phyloP scores from a whole-genome alignment of 2,797 vertebrate genomes.

The Galago senegalensis region DNA sequence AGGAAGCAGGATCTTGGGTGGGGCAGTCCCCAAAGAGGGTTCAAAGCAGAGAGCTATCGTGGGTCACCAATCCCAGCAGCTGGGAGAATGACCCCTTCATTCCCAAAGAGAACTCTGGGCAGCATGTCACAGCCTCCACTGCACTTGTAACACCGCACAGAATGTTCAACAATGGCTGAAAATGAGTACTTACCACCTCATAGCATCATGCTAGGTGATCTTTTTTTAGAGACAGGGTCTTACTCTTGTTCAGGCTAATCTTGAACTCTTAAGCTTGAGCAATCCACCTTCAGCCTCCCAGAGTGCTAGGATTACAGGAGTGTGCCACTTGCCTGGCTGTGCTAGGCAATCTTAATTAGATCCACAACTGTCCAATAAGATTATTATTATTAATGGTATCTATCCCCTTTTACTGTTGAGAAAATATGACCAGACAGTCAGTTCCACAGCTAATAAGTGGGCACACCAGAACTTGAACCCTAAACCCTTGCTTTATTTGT shows the following conservation, averaged over 20 bases:
- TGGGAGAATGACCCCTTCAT: conserved; percentile 18
- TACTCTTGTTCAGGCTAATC: no score
- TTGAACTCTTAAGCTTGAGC: no score
- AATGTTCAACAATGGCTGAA: background rate
- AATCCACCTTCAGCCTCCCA: no score
- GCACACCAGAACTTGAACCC: background rate
- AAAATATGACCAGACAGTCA: background rate
- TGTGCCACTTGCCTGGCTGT: no score
- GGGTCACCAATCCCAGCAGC: background rate
- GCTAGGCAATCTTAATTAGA: background rate
- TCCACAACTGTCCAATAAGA: background rate
- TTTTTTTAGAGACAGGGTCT: background rate
- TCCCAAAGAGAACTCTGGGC: background rate
- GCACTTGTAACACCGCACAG: background rate
- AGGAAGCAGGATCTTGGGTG: background rate
- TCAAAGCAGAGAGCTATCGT: background rate
- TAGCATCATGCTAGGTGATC: background rate
- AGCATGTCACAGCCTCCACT: background rate
- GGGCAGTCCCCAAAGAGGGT: background rate
- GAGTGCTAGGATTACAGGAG: no score
- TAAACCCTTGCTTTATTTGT: background rate
- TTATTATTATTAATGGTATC: background rate
- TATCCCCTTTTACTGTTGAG: background rate
- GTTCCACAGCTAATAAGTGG: background rate
- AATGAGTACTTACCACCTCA: background rate